Conservation (phyloP, 2,113 vertebrate genomes). For the Sula dactylatra region DNA sequence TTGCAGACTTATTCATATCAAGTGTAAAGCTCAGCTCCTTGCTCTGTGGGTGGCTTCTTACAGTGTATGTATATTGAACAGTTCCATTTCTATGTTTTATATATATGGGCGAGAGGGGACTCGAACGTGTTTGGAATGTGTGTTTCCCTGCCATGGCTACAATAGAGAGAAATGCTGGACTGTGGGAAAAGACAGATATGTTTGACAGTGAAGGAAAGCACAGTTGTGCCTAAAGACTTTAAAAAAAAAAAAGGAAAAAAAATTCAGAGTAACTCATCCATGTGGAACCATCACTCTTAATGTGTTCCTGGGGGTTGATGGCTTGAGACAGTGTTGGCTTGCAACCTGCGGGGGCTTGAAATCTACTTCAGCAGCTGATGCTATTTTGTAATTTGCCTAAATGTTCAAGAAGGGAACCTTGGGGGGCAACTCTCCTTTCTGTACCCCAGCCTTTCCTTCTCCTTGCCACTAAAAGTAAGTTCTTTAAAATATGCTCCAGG, state of each 20-base stretch:
- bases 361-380: conserved; percentile 1
- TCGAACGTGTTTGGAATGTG: conserved; percentile 11
- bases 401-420: neutral
- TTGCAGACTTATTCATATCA: neutral
- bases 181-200: conserved; percentile 27
- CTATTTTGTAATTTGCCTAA: neutral
- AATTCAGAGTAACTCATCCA: neutral
- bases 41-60: conserved; percentile 62
- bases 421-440: neutral
- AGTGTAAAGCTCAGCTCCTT: conserved; percentile 25
- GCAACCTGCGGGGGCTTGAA: neutral
- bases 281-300: conserved; percentile 28
- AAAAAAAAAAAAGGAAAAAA: neutral
- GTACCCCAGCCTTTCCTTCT: conserved; percentile 21
- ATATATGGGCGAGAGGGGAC: conserved; percentile 48
- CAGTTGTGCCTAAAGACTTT: neutral
- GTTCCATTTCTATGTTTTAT: conserved; percentile 52
- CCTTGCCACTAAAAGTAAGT: neutral
- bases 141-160: conserved; percentile 59
- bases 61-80: conserved; percentile 30
- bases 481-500: neutral
- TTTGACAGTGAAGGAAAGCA: conserved; percentile 34
- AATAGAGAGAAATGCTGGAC: conserved; percentile 22
- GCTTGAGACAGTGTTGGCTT: neutral
- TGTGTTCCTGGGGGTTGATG: neutral